Percentiles rank a stretch among this genome's conserved stretches.
These are phyloP conservation scores for Phengaris alcon DNA, from an alignment of 2,888 invertebrate genomes.

Conservation along the genomic window DNA sequence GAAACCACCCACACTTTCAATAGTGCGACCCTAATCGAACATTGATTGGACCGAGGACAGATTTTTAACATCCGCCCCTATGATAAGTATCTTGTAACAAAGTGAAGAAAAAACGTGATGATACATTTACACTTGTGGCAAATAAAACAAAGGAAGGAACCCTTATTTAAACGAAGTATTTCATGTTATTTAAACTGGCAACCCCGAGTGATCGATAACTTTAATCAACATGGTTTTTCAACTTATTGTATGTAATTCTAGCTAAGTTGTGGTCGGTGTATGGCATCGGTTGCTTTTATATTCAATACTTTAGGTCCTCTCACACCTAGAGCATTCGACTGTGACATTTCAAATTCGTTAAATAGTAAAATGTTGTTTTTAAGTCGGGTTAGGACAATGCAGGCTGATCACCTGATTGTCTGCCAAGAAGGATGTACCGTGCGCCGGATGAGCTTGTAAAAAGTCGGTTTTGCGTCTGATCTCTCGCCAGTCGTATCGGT, in stretches of 20 bases:
- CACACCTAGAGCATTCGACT: not conserved
- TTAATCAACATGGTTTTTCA: not conserved
- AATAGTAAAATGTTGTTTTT: too few species aligned
- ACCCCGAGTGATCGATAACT: conserved; percentile 10
- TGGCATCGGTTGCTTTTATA: not conserved
- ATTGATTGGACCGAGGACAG: not conserved
- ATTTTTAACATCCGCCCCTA: conserved; percentile 11
- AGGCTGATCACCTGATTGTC: too few species aligned
- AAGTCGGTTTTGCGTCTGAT: too few species aligned
- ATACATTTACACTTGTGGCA: not conserved
- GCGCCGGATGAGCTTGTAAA: too few species aligned
- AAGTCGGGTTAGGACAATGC: too few species aligned
- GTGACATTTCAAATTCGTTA: not conserved
- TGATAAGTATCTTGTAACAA: conserved; percentile 14
- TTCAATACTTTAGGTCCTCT: not conserved
- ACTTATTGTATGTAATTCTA: not conserved
- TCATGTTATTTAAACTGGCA: too few species aligned
- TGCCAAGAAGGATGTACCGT: too few species aligned
- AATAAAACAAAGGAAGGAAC: not conserved
- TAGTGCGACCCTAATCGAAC: not conserved
- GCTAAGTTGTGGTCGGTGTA: not conserved
- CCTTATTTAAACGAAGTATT: not conserved
- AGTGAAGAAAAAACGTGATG: not conserved
- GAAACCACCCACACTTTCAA: not conserved
- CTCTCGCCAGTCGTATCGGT: too few species aligned